Percentiles rank a stretch among this genome's conserved stretches.
Conservation (phyloP, 2,113 vertebrate species). For the Myotis yumanensis region DNA sequence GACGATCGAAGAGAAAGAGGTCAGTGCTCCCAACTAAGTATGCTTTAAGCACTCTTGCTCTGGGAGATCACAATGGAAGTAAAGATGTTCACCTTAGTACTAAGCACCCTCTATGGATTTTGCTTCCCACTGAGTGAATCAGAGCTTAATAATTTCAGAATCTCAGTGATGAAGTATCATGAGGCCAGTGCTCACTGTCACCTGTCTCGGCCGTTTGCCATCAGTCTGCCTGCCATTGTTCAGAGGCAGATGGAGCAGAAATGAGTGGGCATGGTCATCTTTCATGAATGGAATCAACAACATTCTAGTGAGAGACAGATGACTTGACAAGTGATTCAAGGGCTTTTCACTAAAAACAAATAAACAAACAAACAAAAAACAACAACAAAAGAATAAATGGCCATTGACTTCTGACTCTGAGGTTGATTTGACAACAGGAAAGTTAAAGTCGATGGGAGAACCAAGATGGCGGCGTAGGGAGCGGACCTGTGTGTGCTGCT, state of each 20-base stretch:
- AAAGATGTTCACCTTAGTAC: neutral
- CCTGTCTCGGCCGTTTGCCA: slow-evolving; percentile 40
- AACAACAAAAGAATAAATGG: neutral
- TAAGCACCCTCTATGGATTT: neutral
- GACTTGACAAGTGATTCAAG: slow-evolving; percentile 52
- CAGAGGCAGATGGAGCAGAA: slow-evolving; percentile 53
- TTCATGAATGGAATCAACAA: fast-evolving
- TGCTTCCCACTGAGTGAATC: slow-evolving; percentile 52
- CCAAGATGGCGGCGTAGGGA: too few relatives aligned
- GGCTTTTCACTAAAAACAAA: slow-evolving; percentile 59
- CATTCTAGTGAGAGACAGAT: neutral
- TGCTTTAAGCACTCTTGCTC: neutral
- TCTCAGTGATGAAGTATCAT: neutral
- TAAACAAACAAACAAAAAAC: too few relatives aligned
- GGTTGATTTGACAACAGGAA: neutral
- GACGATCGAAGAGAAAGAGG: neutral
- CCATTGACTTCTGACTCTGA: neutral
- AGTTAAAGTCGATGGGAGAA: too few relatives aligned
- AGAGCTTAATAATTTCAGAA: neutral
- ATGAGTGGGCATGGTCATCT: neutral
- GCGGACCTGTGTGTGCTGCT: too few relatives aligned
- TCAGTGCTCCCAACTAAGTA: neutral
- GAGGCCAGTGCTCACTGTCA: slow-evolving; percentile 18
- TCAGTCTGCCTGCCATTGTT: fast-evolving
- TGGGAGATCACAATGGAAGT: neutral